Evolutionary conservation across 2,888 invertebrate species (phyloP).

Genomic region (Lithophane socia): DNA sequence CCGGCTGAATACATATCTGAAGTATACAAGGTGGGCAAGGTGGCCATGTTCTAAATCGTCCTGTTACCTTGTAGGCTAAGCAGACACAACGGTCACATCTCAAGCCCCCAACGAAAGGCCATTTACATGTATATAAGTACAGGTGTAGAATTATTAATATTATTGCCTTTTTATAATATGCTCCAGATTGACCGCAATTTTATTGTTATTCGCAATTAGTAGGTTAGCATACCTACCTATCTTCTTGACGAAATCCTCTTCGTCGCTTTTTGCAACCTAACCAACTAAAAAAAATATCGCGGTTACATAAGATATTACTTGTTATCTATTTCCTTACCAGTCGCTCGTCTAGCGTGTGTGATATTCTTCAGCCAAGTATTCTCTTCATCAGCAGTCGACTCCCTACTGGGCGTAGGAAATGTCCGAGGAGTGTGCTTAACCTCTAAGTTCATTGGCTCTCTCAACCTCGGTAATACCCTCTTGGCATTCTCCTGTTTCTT

Average conservation of each 20-base stretch:
- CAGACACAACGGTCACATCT: not conserved
- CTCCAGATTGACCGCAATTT: not conserved
- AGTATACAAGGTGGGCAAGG: too few species aligned
- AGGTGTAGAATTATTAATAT: not conserved
- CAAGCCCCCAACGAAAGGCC: not conserved
- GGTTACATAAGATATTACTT: not conserved
- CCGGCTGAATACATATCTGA: too few species aligned
- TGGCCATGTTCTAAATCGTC: not conserved
- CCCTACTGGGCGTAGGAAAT: slow-evolving; percentile 95
- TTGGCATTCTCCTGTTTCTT: slow-evolving; percentile 80
- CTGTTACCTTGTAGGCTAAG: not conserved
- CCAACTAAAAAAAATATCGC: not conserved
- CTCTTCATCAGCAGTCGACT: slow-evolving; percentile 93
- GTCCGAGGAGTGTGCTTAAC: slow-evolving; percentile 94
- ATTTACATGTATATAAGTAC: too few species aligned
- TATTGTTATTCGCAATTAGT: not conserved
- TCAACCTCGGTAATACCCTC: slow-evolving; percentile 89
- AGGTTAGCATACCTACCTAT: too few species aligned
- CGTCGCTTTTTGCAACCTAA: not conserved
- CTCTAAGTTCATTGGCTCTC: slow-evolving; percentile 90
- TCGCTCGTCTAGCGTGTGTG: slow-evolving; percentile 92
- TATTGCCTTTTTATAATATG: too few species aligned
- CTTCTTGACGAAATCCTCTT: too few species aligned
- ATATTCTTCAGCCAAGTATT: slow-evolving; percentile 95
- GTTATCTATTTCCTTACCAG: slow-evolving; percentile 73